Evolutionary conservation across 2,888 invertebrate genomes (phyloP).

Genomic region (Melikaiella ostensackeni): DNA sequence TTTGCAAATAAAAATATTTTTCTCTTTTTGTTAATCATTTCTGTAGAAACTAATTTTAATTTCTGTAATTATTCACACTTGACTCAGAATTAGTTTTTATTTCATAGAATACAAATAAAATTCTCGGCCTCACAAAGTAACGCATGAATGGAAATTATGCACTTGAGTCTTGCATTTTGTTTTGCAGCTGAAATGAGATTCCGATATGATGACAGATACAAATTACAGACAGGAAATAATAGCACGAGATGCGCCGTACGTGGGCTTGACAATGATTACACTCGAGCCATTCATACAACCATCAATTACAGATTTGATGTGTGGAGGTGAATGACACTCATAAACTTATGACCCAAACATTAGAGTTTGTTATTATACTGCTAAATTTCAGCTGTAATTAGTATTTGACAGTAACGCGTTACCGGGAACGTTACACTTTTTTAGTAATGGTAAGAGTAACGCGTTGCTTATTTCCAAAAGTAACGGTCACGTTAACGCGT

Average conservation of each 20-base stretch:
- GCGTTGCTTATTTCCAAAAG: too few species aligned
- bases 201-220: constrained; percentile 29
- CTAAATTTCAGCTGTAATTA: too few species aligned
- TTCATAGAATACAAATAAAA: not conserved
- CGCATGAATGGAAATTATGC: not conserved
- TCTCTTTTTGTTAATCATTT: not conserved
- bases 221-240: constrained; percentile 36
- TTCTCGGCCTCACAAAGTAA: not conserved
- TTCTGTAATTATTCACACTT: not conserved
- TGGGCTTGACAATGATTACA: constrained; percentile 25
- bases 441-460: too few species aligned
- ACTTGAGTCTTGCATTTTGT: constrained; percentile 2
- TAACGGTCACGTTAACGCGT: too few species aligned
- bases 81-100: not conserved
- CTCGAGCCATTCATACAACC: not conserved
- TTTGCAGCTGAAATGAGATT: constrained; percentile 23
- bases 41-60: not conserved
- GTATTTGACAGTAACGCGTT: too few species aligned
- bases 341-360: not conserved
- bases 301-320: not conserved
- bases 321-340: constrained; percentile 16
- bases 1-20: not conserved
- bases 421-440: too few species aligned
- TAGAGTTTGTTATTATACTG: not conserved
- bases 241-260: constrained; percentile 5